Percentiles rank a stretch among this genome's conserved stretches.
Conservation (phyloP, 2,113 vertebrate species). For the Aphelocoma coerulescens region DNA sequence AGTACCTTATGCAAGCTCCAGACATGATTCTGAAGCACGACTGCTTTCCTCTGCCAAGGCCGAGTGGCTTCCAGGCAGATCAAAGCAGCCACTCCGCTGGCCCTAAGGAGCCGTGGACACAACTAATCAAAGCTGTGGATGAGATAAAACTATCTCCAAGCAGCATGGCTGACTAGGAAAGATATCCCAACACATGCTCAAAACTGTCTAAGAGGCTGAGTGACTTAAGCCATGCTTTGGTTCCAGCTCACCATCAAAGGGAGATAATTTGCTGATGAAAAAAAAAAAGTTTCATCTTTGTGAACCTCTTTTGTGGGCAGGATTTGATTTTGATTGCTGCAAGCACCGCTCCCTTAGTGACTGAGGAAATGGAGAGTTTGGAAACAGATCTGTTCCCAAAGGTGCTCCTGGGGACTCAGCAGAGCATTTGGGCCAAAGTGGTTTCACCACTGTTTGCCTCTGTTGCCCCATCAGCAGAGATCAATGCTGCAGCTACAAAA, state of each 20-base stretch:
- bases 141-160: not conserved
- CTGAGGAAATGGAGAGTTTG: not conserved
- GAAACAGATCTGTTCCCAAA: not conserved
- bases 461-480: not conserved
- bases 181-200: not conserved
- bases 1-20: slow-evolving; percentile 1
- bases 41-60: slow-evolving; percentile 2
- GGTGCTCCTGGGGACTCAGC: not conserved
- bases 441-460: not conserved
- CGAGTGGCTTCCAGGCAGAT: not conserved
- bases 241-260: not conserved
- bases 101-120: not conserved
- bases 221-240: not conserved
- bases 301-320: not conserved
- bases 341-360: not conserved
- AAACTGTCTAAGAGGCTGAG: not conserved
- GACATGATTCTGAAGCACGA: not conserved
- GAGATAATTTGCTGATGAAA: not conserved
- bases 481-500: not conserved
- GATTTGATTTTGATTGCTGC: not conserved
- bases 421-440: not conserved
- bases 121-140: not conserved
- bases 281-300: not conserved
- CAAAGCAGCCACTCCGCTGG: not conserved
- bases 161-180: not conserved